Conservation (phyloP, 2,797 vertebrate species). For the Lates japonicus region DNA sequence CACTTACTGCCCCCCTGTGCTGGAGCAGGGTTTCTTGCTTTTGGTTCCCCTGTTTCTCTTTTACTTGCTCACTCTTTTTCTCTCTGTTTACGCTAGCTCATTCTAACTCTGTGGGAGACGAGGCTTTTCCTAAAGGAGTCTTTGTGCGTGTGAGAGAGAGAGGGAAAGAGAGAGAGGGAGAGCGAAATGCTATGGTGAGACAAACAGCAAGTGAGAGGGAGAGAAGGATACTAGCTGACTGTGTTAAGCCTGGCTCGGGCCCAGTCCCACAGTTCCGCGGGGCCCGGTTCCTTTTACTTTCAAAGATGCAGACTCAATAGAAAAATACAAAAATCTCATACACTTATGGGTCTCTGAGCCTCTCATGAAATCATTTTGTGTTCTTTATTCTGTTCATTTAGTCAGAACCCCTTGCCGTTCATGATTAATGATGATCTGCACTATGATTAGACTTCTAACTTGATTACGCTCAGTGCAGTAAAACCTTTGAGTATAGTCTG, state of each 20-base stretch:
- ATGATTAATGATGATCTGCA: neutral
- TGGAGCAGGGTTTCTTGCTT: conserved; percentile 77
- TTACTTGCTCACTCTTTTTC: conserved; percentile 56
- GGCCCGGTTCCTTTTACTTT: conserved; percentile 65
- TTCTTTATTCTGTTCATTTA: neutral
- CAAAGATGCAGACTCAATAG: conserved; percentile 30
- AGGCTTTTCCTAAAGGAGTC: conserved; percentile 78
- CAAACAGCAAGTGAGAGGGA: conserved; percentile 52
- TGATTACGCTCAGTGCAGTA: neutral
- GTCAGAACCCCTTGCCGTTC: neutral
- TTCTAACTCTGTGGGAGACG: conserved; percentile 79
- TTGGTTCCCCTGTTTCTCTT: conserved; percentile 35
- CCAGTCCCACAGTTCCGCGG: conserved; percentile 66
- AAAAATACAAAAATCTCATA: conserved; percentile 37
- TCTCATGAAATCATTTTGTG: neutral
- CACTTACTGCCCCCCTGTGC: conserved; percentile 76
- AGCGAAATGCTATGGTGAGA: conserved; percentile 64
- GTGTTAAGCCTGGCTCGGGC: conserved; percentile 63
- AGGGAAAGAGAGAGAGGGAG: conserved; percentile 39
- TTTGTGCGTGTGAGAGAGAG: conserved; percentile 73
- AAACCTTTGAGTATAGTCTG: conserved; percentile 17
- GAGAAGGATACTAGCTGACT: conserved; percentile 73
- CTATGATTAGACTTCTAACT: conserved; percentile 4
- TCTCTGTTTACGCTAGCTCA: conserved; percentile 57
- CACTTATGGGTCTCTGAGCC: conserved; percentile 6